A percentile compares a stretch with the other conserved stretches of the same genome.
phyloP scores from a whole-genome alignment of 2,797 vertebrate genomes.

The Taenioides sp. region DNA sequence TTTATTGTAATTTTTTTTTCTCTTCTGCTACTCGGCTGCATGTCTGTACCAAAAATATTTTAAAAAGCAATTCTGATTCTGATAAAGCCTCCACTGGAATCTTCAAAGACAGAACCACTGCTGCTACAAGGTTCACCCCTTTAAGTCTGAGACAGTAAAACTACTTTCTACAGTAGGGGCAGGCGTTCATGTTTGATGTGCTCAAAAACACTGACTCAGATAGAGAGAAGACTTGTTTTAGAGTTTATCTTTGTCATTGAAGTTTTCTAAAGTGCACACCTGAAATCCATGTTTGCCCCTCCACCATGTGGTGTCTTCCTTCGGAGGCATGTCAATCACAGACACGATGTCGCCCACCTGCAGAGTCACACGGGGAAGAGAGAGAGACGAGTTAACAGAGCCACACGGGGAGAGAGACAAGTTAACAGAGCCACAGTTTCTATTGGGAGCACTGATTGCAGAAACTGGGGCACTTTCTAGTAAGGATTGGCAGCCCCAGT shows the following conservation, averaged over 20 bases:
- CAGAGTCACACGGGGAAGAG: conserved; percentile 13
- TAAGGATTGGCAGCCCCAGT: not conserved
- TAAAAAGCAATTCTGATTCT: not conserved
- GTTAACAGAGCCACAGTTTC: not conserved
- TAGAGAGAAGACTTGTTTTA: not conserved
- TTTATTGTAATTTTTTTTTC: too few species aligned
- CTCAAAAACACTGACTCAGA: conserved; percentile 24
- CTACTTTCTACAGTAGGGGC: conserved; percentile 9
- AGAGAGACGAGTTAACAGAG: conserved; percentile 3
- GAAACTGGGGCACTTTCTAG: not conserved
- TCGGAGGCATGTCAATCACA: conserved; percentile 98
- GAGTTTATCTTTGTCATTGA: not conserved
- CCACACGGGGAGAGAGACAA: not conserved
- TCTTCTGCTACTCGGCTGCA: too few species aligned
- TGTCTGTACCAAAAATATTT: too few species aligned
- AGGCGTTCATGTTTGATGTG: conserved; percentile 30
- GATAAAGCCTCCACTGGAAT: not conserved
- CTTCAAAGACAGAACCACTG: not conserved
- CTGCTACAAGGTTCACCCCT: conserved; percentile 33
- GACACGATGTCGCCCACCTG: conserved; percentile 99
- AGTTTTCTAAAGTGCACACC: conserved; percentile 71
- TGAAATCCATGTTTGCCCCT: conserved; percentile 98
- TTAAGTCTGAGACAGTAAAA: not conserved
- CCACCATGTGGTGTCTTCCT: conserved; percentile 99
- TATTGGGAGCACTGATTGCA: not conserved